Conservation (phyloP, 53 echinoderm and acorn worm species). For the Crossaster papposus region DNA sequence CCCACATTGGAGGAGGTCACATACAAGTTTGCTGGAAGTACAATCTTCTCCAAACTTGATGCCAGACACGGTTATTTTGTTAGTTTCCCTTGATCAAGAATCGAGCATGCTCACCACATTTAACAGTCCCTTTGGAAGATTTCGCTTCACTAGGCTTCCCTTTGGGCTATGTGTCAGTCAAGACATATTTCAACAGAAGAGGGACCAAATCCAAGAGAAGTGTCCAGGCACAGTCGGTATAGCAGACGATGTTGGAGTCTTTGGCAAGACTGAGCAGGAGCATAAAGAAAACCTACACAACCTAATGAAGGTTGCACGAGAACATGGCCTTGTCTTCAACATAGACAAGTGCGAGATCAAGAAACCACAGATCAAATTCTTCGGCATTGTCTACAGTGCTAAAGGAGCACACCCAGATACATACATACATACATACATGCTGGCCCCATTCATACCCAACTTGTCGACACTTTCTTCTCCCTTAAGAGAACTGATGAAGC, state of each 20-base stretch:
- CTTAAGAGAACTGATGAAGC: conserved; percentile 61
- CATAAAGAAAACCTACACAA: conserved; percentile 62
- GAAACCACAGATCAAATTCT: conserved; percentile 53
- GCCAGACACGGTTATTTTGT: conserved; percentile 81
- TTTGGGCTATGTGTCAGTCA: conserved; percentile 72
- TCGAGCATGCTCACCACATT: conserved; percentile 73
- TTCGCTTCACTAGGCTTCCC: conserved; percentile 65
- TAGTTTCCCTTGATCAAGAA: conserved; percentile 56
- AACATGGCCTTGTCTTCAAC: conserved; percentile 69
- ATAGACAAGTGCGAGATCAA: conserved; percentile 62
- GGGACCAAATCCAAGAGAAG: conserved; percentile 72
- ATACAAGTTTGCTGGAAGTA: conserved; percentile 53
- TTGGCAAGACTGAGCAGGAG: conserved; percentile 44
- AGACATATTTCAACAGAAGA: conserved; percentile 73
- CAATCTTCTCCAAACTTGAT: conserved; percentile 71
- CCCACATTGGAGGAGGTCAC: conserved; percentile 72
- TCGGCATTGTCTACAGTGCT: conserved; percentile 60
- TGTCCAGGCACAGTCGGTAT: conserved; percentile 75
- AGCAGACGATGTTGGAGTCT: conserved; percentile 72
- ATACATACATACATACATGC: conserved; percentile 68
- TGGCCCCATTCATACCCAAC: conserved; percentile 75
- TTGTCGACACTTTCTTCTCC: too few species aligned
- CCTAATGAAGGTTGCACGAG: conserved; percentile 57
- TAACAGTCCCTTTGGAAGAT: conserved; percentile 74
- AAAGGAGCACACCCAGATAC: conserved; percentile 63